phyloP scores from a whole-genome alignment of 2,113 vertebrate genomes.

The Oryzias javanicus region DNA sequence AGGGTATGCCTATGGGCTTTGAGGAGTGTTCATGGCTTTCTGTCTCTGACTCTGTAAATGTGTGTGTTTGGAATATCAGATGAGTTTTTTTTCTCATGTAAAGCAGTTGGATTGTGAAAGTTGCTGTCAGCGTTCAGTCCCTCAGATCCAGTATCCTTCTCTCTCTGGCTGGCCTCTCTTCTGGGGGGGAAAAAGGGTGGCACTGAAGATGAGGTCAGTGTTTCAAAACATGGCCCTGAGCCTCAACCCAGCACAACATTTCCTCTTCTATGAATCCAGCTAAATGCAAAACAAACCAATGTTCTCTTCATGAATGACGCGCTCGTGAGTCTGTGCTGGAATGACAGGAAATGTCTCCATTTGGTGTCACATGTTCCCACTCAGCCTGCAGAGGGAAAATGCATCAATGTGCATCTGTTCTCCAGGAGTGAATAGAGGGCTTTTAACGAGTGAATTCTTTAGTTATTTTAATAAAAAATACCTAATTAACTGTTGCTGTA shows the following conservation, averaged over 20 bases:
- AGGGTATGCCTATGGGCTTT: not conserved
- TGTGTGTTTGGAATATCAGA: constrained; percentile 36
- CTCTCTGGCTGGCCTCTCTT: constrained; percentile 41
- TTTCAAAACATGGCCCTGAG: constrained; percentile 61
- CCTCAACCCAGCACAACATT: constrained; percentile 41
- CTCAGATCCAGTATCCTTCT: constrained; percentile 11
- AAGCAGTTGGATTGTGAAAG: constrained; percentile 41
- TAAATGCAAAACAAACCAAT: constrained; percentile 7
- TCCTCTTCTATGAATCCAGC: constrained; percentile 33
- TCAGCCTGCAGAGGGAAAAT: constrained; percentile 12
- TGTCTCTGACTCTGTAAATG: constrained; percentile 3
- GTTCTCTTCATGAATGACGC: constrained; percentile 10
- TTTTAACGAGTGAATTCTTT: no score
- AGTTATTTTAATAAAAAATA: no score
- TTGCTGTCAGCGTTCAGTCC: constrained; percentile 32
- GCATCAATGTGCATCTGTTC: not conserved
- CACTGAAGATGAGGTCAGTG: constrained; percentile 66
- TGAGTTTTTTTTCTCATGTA: constrained; percentile 50
- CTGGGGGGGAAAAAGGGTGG: constrained; percentile 51
- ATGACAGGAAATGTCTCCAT: constrained; percentile 1
- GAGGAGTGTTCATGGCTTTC: constrained; percentile 7
- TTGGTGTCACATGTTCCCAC: constrained; percentile 39
- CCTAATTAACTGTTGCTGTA: no score
- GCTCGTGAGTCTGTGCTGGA: constrained; percentile 4
- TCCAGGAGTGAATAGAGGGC: no score